Conservation (phyloP, 2,113 vertebrate genomes). For the Merops nubicus region DNA sequence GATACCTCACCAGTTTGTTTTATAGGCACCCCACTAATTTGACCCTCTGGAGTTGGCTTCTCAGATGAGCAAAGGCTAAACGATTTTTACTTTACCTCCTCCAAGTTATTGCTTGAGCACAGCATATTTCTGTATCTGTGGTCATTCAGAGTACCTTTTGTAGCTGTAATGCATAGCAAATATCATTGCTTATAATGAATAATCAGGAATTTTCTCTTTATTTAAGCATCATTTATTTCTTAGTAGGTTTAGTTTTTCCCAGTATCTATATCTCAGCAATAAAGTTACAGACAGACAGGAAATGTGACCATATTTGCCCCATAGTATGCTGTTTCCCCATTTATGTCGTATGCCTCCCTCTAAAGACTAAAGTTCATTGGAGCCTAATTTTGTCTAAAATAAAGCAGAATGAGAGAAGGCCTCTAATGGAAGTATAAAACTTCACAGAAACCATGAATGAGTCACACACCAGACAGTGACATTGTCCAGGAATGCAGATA, state of each 20-base stretch:
- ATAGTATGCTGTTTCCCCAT: not conserved
- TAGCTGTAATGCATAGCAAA: not conserved
- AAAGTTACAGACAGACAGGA: not conserved
- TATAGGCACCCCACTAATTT: not conserved
- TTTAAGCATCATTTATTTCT: not conserved
- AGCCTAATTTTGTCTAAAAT: conserved; percentile 19
- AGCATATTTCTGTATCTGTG: not conserved
- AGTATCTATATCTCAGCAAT: not conserved
- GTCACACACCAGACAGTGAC: conserved; percentile 17
- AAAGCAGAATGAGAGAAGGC: not conserved
- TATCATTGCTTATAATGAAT: not conserved
- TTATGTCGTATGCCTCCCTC: not conserved
- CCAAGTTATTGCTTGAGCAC: not conserved
- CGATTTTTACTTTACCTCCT: not conserved
- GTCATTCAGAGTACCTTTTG: not conserved
- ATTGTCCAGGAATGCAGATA: conserved; percentile 40
- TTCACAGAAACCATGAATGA: not conserved
- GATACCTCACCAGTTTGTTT: not conserved
- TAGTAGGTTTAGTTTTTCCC: not conserved
- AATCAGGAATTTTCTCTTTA: not conserved
- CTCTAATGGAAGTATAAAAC: not conserved
- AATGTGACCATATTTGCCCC: not conserved
- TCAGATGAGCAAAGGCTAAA: not conserved
- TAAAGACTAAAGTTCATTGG: not conserved
- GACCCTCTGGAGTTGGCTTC: not conserved